phyloP scores from a whole-genome alignment of 2,113 vertebrate species.

The Entosphenus tridentatus region DNA sequence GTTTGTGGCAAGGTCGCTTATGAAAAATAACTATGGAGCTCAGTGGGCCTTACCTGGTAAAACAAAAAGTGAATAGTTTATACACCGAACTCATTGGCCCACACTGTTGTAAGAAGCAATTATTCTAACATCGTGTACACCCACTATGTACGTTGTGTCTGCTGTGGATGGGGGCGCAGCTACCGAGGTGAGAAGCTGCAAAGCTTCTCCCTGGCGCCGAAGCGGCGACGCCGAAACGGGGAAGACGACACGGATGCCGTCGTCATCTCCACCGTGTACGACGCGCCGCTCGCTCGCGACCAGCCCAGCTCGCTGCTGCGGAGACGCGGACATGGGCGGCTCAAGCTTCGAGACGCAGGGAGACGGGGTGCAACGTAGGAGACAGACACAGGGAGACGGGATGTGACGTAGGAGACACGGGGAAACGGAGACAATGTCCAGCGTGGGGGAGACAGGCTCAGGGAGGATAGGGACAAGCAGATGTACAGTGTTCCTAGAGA shows the following conservation, averaged over 20 bases:
- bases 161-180: constrained; percentile 18
- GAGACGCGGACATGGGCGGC: constrained; percentile 15
- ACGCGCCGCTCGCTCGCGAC: constrained; percentile 49
- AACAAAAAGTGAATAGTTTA: background rate
- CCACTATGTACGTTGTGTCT: background rate
- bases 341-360: no score
- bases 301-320: constrained; percentile 37
- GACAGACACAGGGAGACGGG: no score
- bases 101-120: background rate
- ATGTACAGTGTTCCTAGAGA: no score
- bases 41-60: background rate
- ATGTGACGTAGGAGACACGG: no score
- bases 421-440: no score
- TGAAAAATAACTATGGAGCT: background rate
- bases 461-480: no score
- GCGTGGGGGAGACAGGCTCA: no score
- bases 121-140: background rate
- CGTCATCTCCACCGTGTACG: constrained; percentile 57
- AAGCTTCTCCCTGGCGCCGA: constrained; percentile 31
- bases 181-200: constrained; percentile 76
- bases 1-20: no score
- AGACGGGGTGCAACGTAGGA: no score
- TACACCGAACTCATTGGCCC: background rate
- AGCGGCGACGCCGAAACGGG: constrained; percentile 17
- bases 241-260: constrained; percentile 10